Evolutionary conservation across 2,113 vertebrate species (phyloP).

Genomic region (Scomber colias): DNA sequence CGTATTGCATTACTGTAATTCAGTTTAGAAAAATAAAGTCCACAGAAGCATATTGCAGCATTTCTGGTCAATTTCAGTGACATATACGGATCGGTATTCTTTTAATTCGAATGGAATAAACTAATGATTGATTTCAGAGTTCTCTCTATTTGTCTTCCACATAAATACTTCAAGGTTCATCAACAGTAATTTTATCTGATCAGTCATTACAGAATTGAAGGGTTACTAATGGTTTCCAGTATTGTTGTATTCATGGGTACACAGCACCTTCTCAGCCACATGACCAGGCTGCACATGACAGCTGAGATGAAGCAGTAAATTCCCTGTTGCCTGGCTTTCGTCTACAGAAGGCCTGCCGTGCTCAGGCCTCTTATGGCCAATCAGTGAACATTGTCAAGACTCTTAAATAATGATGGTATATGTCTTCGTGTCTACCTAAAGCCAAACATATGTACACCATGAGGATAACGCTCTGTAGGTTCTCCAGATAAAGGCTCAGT

Average conservation of each 20-base stretch:
- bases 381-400: slow-evolving; percentile 12
- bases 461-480: background rate
- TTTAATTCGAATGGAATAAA: too few relatives aligned
- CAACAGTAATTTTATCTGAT: background rate
- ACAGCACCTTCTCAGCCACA: slow-evolving; percentile 14
- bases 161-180: background rate
- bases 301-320: slow-evolving; percentile 60
- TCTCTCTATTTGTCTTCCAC: too few relatives aligned
- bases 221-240: slow-evolving; percentile 8
- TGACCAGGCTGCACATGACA: slow-evolving; percentile 51
- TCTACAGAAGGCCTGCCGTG: slow-evolving; percentile 17
- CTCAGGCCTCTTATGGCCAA: slow-evolving; percentile 9
- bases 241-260: background rate
- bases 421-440: background rate
- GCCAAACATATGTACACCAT: background rate
- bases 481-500: background rate
- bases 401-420: slow-evolving; percentile 26
- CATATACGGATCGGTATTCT: too few relatives aligned
- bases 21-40: too few relatives aligned
- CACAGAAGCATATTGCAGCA: too few relatives aligned
- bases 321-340: slow-evolving; percentile 48
- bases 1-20: too few relatives aligned
- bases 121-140: too few relatives aligned
- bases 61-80: too few relatives aligned
- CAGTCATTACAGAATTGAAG: background rate